Evolutionary conservation across 1,140 invertebrate species (phyloP).

Genomic region (Calliopsis andreniformis): DNA sequence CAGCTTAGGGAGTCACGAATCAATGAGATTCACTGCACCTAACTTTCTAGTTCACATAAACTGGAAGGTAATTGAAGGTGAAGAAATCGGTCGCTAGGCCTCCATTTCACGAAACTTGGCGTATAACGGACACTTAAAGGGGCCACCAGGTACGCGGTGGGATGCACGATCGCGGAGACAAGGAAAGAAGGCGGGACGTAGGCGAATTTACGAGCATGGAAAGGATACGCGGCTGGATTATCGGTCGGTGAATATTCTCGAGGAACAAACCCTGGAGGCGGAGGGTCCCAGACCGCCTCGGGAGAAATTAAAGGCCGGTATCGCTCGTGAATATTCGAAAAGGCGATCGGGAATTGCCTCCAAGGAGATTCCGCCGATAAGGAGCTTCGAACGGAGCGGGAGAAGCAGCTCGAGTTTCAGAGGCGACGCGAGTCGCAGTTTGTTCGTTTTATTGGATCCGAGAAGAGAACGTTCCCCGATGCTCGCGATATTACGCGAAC

Average conservation of each 20-base stretch:
- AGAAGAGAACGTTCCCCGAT: not conserved
- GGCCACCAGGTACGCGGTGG: conserved; percentile 17
- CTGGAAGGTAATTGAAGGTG: no score
- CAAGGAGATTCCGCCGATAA: conserved; percentile 18
- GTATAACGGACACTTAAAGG: not conserved
- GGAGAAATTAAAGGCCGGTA: conserved; percentile 17
- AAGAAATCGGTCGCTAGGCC: no score
- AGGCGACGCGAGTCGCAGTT: not conserved
- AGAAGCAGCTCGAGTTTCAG: not conserved
- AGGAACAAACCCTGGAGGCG: not conserved
- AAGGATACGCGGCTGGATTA: conserved; percentile 21
- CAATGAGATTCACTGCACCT: no score
- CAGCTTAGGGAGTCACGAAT: no score
- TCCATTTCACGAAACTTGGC: no score
- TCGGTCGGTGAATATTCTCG: conserved; percentile 8
- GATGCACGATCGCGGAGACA: conserved; percentile 3
- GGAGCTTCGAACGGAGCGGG: not conserved
- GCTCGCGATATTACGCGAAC: no score
- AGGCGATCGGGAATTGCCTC: conserved; percentile 28
- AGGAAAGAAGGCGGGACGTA: conserved; percentile 24
- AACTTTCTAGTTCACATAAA: no score
- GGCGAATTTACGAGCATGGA: conserved; percentile 30
- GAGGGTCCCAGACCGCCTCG: conserved; percentile 9
- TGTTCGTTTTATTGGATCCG: conserved; percentile 15
- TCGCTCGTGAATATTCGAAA: conserved; percentile 18